Conservation (phyloP, 2,888 invertebrate species). For the Helleia helle region DNA sequence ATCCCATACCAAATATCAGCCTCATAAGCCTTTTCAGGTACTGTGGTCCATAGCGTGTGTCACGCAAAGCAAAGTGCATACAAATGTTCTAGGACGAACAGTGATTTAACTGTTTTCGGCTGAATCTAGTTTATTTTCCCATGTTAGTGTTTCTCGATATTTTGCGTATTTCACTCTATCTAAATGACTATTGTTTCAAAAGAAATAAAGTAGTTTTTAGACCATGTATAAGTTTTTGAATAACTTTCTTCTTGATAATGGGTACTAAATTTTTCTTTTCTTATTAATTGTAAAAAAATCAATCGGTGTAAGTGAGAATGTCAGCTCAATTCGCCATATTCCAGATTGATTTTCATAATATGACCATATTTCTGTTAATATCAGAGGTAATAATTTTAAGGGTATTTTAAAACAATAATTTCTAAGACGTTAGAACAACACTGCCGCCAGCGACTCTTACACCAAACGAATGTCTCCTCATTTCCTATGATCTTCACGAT, state of each 20-base stretch:
- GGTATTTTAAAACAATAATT: background rate
- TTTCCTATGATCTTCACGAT: slow-evolving; percentile 14
- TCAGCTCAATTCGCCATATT: too few species aligned
- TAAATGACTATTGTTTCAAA: too few species aligned
- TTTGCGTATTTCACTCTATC: too few species aligned
- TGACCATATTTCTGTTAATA: too few species aligned
- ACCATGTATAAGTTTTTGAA: too few species aligned
- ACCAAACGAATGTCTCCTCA: slow-evolving; percentile 2
- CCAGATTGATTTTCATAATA: too few species aligned
- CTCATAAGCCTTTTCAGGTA: slow-evolving; percentile 20
- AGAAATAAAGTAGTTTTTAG: too few species aligned
- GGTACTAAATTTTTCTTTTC: too few species aligned
- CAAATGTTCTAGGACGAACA: slow-evolving; percentile 48
- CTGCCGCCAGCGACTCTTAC: slow-evolving; percentile 1
- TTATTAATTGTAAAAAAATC: too few species aligned
- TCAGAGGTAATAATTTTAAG: background rate
- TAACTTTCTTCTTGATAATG: too few species aligned
- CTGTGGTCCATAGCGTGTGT: slow-evolving; percentile 42
- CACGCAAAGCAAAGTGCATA: slow-evolving; percentile 55
- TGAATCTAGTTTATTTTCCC: background rate
- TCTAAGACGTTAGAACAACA: background rate
- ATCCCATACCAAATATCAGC: slow-evolving; percentile 10
- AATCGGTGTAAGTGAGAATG: too few species aligned
- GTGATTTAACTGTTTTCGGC: slow-evolving; percentile 36
- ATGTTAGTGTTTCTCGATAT: too few species aligned